Evolutionary conservation across 2,797 vertebrate species (phyloP), one percentile per base, ranked within the genome.

Genomic region (Diglossa cyanea): DNA sequence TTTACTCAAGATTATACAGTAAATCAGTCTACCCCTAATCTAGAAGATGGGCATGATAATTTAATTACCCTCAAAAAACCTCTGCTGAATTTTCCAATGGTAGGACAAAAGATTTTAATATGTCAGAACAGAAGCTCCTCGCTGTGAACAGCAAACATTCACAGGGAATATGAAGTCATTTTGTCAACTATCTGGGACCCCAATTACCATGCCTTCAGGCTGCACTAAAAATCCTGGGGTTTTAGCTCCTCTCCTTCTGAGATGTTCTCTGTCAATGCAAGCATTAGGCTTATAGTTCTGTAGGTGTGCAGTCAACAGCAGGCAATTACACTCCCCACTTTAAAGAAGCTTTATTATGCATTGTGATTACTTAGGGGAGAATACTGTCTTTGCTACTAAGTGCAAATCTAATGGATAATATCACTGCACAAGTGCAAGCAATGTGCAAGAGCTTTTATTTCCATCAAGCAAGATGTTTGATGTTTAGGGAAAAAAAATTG

Each of bases 1-100:
- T 88, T 86, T 94, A 83, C 47, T 71, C 47, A 75, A 62, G 68
- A 88, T 91, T 80, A 73, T 76, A 62, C 17, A 61, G 73, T 50
- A 84, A 79, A 90, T 92, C 68, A 80, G 14, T 90, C 70, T 90
- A 83, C 31, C 55, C 79, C 66, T 91, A 86, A 94, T 93, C 70
- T 86, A 28, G 68, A 86, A 94, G 82, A 95, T 91, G 62, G 82
- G 68, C 68, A 77, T 58, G 85, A 93, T 94, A 93, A 94, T 78
- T 90, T 86, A 75, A 72, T 94, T 95, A 95, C n/a, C 62, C 79
- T 90, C 28, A 54, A 60, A 78, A 94, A 86, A 62, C 3, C 60
- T 54, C 62, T 65, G 24, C 62, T 68, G 82, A 77, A 83, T 85
- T 93, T 90, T 86, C 72, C 65, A 83, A 13, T 42, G 39, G n/a